Conservation (phyloP, 2,113 vertebrate genomes). For the Siniperca knerii region DNA sequence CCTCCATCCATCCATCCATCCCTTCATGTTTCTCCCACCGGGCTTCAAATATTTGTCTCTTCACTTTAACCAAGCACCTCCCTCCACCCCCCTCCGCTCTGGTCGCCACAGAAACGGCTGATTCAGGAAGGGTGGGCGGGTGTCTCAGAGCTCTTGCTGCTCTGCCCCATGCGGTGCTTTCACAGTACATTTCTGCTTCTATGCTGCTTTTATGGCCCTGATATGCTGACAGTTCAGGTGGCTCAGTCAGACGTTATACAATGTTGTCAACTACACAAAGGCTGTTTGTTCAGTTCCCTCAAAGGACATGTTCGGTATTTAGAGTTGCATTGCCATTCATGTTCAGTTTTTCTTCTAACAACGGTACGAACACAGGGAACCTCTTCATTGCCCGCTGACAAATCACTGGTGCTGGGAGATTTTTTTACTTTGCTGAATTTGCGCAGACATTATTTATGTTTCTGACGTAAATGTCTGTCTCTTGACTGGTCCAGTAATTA, state of each 20-base stretch:
- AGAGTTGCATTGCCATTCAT: slow-evolving; percentile 32
- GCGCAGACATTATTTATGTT: slow-evolving; percentile 26
- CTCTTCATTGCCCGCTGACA: slow-evolving; percentile 18
- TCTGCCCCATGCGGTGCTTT: slow-evolving; percentile 81
- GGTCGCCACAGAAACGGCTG: slow-evolving; percentile 85
- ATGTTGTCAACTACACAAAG: slow-evolving; percentile 58
- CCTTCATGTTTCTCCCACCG: slow-evolving; percentile 58
- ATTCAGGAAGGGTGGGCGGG: slow-evolving; percentile 83
- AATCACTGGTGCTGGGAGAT: slow-evolving; percentile 3
- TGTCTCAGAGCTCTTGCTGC: slow-evolving; percentile 78
- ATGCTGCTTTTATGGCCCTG: slow-evolving; percentile 70
- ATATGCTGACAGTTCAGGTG: slow-evolving; percentile 76
- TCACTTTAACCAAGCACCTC: slow-evolving; percentile 63
- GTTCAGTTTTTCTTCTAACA: slow-evolving; percentile 33
- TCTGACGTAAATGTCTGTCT: slow-evolving; percentile 30
- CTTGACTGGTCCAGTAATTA: slow-evolving; percentile 33
- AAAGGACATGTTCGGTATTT: slow-evolving; percentile 34
- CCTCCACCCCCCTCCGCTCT: slow-evolving; percentile 63
- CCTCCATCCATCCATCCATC: slow-evolving; percentile 36
- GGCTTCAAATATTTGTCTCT: slow-evolving; percentile 76
- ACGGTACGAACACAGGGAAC: neutral
- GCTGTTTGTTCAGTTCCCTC: slow-evolving; percentile 52
- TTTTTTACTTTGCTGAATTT: slow-evolving; percentile 19
- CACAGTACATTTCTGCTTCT: slow-evolving; percentile 79
- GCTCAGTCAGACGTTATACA: slow-evolving; percentile 73